phyloP scores from a whole-genome alignment of 2,888 invertebrate species.

The Cheilosia grossa region DNA sequence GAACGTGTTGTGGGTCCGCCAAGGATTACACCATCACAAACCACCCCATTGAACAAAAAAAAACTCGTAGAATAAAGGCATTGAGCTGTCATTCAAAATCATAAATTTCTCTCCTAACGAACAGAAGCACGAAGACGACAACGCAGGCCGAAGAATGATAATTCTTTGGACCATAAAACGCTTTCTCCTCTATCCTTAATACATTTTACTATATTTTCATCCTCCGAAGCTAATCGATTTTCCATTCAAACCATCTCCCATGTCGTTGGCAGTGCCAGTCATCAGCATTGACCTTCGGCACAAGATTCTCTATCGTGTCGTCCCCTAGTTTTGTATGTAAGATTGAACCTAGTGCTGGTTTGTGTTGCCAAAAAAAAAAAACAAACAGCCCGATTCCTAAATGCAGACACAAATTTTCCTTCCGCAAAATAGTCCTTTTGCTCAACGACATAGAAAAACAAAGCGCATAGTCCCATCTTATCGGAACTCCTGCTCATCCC shows the following conservation, averaged over 20 bases:
- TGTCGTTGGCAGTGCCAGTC: slow-evolving; percentile 46
- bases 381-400: slow-evolving; percentile 18
- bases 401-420: slow-evolving; percentile 53
- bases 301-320: slow-evolving; percentile 42
- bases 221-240: slow-evolving; percentile 71
- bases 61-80: slow-evolving; percentile 43
- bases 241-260: slow-evolving; percentile 61
- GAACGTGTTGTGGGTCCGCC: slow-evolving; percentile 69
- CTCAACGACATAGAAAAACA: slow-evolving; percentile 67
- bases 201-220: slow-evolving; percentile 64
- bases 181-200: slow-evolving; percentile 67
- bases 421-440: slow-evolving; percentile 62
- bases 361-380: slow-evolving; percentile 49
- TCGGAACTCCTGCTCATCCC: slow-evolving; percentile 40
- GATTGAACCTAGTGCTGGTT: slow-evolving; percentile 14
- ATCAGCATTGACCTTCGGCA: slow-evolving; percentile 70
- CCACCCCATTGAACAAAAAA: neutral
- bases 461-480: slow-evolving; percentile 54
- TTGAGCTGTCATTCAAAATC: slow-evolving; percentile 70
- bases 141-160: slow-evolving; percentile 48
- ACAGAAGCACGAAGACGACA: neutral
- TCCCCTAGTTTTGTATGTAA: slow-evolving; percentile 25
- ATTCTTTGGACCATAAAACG: slow-evolving; percentile 70
- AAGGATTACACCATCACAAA: slow-evolving; percentile 52
- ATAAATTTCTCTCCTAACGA: slow-evolving; percentile 59